A percentile compares a stretch with the other conserved stretches of the same genome.
These are phyloP conservation scores for Lochmaea capreae DNA, from an alignment of 2,888 invertebrate species.

Conservation along the genomic window DNA sequence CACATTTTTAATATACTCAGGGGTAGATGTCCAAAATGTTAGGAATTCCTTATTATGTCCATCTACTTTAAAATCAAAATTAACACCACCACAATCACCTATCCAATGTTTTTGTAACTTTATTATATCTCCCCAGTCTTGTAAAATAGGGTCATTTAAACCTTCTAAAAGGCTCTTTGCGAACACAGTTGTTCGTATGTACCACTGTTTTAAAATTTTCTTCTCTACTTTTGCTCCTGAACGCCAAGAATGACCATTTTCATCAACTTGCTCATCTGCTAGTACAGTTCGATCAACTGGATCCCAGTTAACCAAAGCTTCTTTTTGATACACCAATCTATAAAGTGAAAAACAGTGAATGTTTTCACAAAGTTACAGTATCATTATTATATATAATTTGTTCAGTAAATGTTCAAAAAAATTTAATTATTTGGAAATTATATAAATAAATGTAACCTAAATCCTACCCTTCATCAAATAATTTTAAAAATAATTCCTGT, in stretches of 20 bases:
- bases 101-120: slow-evolving; percentile 92
- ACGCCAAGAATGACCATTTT: slow-evolving; percentile 91
- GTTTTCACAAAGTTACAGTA: background rate
- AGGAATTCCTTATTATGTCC: slow-evolving; percentile 55
- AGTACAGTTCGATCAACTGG: slow-evolving; percentile 97
- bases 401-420: no score
- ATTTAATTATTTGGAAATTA: no score
- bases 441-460: no score
- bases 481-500: slow-evolving; percentile 90
- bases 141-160: slow-evolving; percentile 74
- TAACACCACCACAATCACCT: slow-evolving; percentile 84
- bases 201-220: slow-evolving; percentile 93
- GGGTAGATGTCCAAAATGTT: slow-evolving; percentile 79
- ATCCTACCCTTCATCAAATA: slow-evolving; percentile 77
- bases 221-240: slow-evolving; percentile 96
- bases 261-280: slow-evolving; percentile 98
- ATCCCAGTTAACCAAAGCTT: slow-evolving; percentile 98
- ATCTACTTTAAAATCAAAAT: slow-evolving; percentile 72
- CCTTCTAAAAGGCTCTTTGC: slow-evolving; percentile 80
- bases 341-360: background rate
- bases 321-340: slow-evolving; percentile 83
- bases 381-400: background rate
- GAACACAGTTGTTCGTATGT: slow-evolving; percentile 87
- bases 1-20: slow-evolving; percentile 78
- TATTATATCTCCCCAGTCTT: slow-evolving; percentile 86